These are phyloP conservation scores for Acropternis orthonyx DNA, from an alignment of 2,797 vertebrate genomes.

Conservation along the genomic window DNA sequence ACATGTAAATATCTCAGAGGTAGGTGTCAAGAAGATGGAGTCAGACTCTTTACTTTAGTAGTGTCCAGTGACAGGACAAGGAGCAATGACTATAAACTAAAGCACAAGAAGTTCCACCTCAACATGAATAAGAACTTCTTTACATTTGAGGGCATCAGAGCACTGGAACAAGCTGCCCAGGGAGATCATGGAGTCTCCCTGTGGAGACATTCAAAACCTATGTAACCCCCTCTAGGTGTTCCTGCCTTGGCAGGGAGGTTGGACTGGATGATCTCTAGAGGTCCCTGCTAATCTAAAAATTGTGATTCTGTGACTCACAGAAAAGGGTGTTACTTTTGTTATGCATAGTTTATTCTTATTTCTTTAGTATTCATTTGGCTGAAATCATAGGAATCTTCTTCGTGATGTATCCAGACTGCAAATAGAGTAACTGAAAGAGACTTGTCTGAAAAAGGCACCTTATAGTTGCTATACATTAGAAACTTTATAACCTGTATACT, in stretches of 20 bases:
- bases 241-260: background rate
- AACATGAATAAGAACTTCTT: background rate
- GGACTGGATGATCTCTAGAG: background rate
- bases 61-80: rapidly evolving
- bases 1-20: background rate
- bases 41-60: background rate
- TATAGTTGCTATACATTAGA: background rate
- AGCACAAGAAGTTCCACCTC: background rate
- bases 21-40: background rate
- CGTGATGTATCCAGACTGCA: background rate
- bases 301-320: background rate
- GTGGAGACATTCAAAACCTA: background rate
- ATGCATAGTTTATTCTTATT: background rate
- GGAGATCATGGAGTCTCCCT: no score
- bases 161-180: background rate
- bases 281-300: background rate
- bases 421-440: background rate
- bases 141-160: background rate
- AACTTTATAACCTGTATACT: background rate
- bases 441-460: background rate
- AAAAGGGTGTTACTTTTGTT: background rate
- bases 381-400: background rate
- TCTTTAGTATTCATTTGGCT: background rate
- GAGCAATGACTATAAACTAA: rapidly evolving
- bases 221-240: background rate